Base-by-base conservation (phyloP, 2,888 invertebrate genomes). In the Schizotus pectinicornis region DNA sequence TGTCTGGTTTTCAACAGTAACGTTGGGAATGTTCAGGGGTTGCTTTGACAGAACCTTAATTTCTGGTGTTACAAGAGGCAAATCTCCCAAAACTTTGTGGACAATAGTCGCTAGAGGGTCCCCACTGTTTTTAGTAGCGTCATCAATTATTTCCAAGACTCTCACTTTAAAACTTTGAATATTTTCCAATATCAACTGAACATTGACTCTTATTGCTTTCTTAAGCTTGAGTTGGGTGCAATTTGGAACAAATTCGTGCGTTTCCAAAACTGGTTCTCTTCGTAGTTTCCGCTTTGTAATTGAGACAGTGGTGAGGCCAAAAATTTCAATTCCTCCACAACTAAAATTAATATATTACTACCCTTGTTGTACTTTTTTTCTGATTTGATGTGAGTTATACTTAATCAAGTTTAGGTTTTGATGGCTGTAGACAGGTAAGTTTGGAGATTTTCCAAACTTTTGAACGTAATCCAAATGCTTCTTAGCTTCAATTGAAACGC, bases 101-200 rank as follows among this genome's bases (percentile, higher is more conserved):
- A 57, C 22, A 3, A 52, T 12, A 7, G 43, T 39, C 1, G 38
- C 14, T 7, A 57, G 14, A 31, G 9, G 22, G 6, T 56, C 50
- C 2, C 38, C 38, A 34, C 13, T 6, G n/a, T 2, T 9, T n/a
- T n/a, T n/a, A 30, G 37, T 37, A 6, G 7, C 22, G 3, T 57
- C 61, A n/a, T 57, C 57, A 6, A 53, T 8, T 8, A 85, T 47
- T 76, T 88, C 85, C 14, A 86, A 80, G 35, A 79, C 78, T 74
- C 85, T 88, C 0, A 88, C 81, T 80, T 87, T 88, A 62, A 83
- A 77, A 0, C 80, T 81, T 49, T 84, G 82, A 0, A 83, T 75
- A 73, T 92, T 93, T 75, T 93, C 93, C 0, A 90, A 73, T 0
- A 88, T 84, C 0, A 91, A 72, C 74, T 93, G 92, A 1, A 90